phyloP scores from a whole-genome alignment of 2,113 vertebrate genomes.

The Heterocephalus glaber region DNA sequence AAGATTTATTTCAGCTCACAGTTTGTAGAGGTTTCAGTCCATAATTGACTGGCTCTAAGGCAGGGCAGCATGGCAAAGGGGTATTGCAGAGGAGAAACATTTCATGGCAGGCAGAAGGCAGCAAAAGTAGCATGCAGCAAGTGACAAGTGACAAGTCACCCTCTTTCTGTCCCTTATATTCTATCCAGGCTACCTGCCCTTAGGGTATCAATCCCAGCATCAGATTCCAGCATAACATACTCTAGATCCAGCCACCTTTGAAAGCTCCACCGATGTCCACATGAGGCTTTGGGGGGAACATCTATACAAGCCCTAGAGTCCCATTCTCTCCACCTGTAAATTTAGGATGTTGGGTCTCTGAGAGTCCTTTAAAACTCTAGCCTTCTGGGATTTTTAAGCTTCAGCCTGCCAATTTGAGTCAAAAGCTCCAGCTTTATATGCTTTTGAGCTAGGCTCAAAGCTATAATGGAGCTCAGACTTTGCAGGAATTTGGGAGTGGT shows the following conservation, averaged over 20 bases:
- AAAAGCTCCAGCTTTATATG: not conserved
- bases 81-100: not conserved
- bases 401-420: not conserved
- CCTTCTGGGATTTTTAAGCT: not conserved
- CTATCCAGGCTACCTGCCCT: not conserved
- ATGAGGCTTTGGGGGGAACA: not conserved
- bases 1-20: not conserved
- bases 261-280: not conserved
- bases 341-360: not conserved
- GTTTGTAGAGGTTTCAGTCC: not conserved
- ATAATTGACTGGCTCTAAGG: not conserved
- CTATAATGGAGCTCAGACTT: not conserved
- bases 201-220: not conserved
- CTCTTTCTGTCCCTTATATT: not conserved
- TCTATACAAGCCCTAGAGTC: not conserved
- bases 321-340: not conserved
- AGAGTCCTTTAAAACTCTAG: not conserved
- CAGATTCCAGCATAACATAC: not conserved
- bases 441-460: not conserved
- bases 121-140: not conserved
- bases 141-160: no score
- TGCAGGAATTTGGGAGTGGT: not conserved
- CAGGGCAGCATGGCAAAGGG: not conserved
- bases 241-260: not conserved
- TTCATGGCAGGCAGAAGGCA: not conserved